Percentiles rank a stretch among this genome's conserved stretches.
These are phyloP conservation scores for Drosophila incognita DNA, from an alignment of 2,888 invertebrate species.

Conservation along the genomic window DNA sequence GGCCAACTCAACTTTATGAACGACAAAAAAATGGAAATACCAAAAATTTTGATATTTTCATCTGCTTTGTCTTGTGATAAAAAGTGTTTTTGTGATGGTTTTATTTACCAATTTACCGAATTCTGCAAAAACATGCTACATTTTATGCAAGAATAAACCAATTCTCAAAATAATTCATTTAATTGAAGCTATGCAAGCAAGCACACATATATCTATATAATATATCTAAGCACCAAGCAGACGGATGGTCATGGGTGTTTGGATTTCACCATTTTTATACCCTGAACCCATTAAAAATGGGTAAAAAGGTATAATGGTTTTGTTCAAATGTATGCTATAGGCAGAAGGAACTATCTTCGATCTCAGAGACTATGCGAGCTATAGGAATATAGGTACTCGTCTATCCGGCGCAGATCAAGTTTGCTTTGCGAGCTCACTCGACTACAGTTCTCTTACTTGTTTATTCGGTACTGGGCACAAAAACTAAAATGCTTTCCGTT, in stretches of 20 bases:
- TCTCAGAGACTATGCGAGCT: no score
- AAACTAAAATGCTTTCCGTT: not conserved
- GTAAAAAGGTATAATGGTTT: no score
- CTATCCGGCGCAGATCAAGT: no score
- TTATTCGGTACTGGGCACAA: not conserved
- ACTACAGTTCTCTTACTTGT: no score
- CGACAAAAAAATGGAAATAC: not conserved
- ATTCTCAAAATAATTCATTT: not conserved
- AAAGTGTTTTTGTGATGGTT: not conserved
- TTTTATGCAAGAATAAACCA: not conserved
- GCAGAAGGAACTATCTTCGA: no score
- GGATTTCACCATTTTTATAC: not conserved
- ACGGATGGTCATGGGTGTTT: not conserved
- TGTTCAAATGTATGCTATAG: no score
- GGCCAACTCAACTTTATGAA: not conserved
- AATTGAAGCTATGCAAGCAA: not conserved
- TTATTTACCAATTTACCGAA: not conserved
- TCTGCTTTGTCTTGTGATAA: not conserved
- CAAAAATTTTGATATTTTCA: not conserved
- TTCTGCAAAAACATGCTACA: not conserved
- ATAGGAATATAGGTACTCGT: no score
- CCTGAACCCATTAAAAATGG: no score
- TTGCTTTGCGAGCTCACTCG: no score
- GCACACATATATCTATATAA: not conserved
- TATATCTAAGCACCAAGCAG: not conserved